Evolutionary conservation across 1,140 invertebrate genomes (phyloP).

Genomic region (Muscidifurax raptorellus): DNA sequence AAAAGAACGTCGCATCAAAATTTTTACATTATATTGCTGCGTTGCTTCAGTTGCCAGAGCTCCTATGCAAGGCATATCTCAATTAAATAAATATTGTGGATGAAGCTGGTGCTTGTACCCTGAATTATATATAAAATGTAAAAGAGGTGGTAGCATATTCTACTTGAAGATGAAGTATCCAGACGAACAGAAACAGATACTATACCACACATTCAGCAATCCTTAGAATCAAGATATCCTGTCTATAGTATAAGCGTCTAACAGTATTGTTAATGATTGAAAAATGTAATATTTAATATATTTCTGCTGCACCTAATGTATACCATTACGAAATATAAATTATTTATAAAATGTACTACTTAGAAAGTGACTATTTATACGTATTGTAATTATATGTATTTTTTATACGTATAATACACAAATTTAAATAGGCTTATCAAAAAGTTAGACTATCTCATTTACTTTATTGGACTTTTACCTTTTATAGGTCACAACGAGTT

Average conservation of each 20-base stretch:
- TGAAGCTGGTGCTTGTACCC: background rate
- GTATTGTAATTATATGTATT: no score
- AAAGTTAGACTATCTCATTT: no score
- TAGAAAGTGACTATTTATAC: no score
- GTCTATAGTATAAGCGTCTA: background rate
- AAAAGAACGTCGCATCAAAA: background rate
- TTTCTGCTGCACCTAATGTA: no score
- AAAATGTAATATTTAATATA: constrained; percentile 48
- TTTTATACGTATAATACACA: no score
- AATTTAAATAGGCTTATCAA: no score
- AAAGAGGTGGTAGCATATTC: constrained; percentile 31
- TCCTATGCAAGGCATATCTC: background rate
- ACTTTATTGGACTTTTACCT: no score
- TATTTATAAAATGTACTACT: no score
- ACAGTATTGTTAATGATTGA: constrained; percentile 23
- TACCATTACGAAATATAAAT: no score
- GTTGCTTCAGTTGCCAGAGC: background rate
- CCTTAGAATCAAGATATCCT: background rate
- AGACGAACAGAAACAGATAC: constrained; percentile 24
- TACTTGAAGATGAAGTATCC: background rate
- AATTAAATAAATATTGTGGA: background rate
- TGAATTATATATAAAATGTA: constrained; percentile 19
- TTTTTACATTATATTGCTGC: background rate
- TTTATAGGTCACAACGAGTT: no score
- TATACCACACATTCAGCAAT: constrained; percentile 8